Evolutionary conservation across 1,140 invertebrate species (phyloP).

Genomic region (Ceratina australensis): DNA sequence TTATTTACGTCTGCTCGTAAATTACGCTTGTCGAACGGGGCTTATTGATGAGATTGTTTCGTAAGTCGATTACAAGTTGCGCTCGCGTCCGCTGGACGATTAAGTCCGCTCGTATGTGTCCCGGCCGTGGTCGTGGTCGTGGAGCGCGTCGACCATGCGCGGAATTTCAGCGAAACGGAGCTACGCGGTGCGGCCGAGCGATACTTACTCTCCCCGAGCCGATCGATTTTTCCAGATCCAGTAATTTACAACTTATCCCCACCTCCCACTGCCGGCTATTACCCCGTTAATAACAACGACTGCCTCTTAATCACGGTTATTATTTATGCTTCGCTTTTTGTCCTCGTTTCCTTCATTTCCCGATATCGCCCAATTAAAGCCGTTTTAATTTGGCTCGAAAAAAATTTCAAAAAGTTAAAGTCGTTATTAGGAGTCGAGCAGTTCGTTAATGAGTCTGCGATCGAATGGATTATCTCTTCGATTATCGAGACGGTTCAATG

Average conservation of each 20-base stretch:
- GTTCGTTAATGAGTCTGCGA: not conserved
- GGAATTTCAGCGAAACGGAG: conserved; percentile 9
- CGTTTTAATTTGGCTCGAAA: not conserved
- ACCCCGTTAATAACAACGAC: conserved; percentile 2
- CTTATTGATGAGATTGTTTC: conserved; percentile 52
- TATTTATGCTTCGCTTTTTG: not conserved
- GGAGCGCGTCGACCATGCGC: not conserved
- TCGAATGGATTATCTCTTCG: not conserved
- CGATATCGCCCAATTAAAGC: not conserved
- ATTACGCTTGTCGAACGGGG: conserved; percentile 48
- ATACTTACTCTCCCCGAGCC: not conserved
- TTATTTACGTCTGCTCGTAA: conserved; percentile 51
- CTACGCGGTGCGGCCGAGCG: not conserved
- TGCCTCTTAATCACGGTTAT: conserved; percentile 9
- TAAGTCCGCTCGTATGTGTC: conserved; percentile 34
- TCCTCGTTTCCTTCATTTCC: not conserved
- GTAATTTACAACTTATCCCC: conserved; percentile 16
- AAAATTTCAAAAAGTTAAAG: not conserved
- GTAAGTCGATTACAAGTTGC: conserved; percentile 49
- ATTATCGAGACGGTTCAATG: not conserved
- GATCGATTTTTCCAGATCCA: not conserved
- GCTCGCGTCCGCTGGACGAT: conserved; percentile 35
- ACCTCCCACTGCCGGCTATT: not conserved
- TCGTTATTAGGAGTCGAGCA: not conserved
- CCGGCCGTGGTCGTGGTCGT: not conserved